Conservation (phyloP, 2,113 vertebrate genomes). For the Empidonax traillii region DNA sequence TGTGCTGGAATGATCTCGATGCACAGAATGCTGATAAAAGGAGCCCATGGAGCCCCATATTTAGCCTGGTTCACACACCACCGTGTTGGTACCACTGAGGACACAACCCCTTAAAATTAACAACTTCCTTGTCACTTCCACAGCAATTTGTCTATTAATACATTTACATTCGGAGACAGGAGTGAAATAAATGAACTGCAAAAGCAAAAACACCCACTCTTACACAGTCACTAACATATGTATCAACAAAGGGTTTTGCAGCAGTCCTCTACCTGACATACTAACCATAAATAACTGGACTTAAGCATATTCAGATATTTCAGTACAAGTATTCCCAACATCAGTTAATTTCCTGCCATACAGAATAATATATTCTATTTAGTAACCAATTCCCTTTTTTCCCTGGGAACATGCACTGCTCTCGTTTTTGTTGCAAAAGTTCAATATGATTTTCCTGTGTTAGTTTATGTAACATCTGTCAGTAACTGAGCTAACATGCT, state of each 20-base stretch:
- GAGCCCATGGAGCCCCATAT: conserved; percentile 1
- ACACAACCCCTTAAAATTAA: background rate
- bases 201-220: background rate
- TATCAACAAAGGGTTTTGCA: background rate
- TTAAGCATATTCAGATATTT: background rate
- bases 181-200: background rate
- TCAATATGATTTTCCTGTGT: background rate
- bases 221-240: background rate
- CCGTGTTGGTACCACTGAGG: background rate
- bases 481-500: background rate
- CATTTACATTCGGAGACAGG: rapidly evolving
- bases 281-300: background rate
- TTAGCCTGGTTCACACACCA: background rate
- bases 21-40: conserved; percentile 15
- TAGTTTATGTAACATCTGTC: background rate
- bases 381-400: background rate
- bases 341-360: background rate
- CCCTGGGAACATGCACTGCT: background rate
- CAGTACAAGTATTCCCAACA: background rate
- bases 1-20: conserved; percentile 6
- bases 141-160: background rate
- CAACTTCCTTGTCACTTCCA: background rate
- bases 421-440: background rate
- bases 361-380: background rate
- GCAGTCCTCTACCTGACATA: background rate